These are phyloP conservation scores for Gephyroberyx darwinii DNA, from an alignment of 2,797 vertebrate genomes.

Conservation along the genomic window DNA sequence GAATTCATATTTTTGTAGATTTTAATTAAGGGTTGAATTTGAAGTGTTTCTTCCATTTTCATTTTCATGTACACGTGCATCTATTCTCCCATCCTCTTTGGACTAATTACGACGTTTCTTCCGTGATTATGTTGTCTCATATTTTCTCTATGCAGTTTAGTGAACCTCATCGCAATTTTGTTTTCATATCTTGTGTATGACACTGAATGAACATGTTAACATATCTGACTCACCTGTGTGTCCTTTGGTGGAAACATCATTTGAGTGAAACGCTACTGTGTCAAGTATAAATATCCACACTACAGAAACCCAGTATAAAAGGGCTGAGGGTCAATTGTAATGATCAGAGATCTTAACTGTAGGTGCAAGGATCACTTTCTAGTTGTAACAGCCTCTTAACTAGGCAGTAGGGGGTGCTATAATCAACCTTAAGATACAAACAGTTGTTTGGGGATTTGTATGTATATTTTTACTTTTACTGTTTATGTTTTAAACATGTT, in stretches of 20 bases:
- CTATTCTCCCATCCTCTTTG: neutral
- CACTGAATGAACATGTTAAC: constrained; percentile 3
- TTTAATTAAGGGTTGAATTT: constrained; percentile 43
- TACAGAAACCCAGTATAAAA: neutral
- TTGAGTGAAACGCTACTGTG: neutral
- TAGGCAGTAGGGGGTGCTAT: constrained; percentile 58
- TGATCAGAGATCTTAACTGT: neutral
- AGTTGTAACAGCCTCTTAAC: neutral
- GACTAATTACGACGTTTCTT: constrained; percentile 1
- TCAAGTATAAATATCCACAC: neutral
- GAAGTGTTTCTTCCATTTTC: neutral
- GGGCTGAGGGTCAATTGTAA: neutral
- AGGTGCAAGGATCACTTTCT: neutral
- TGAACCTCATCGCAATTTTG: neutral
- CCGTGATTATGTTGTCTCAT: constrained; percentile 22
- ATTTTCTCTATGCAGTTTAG: constrained; percentile 9
- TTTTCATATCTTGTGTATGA: constrained; percentile 2
- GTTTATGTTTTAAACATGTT: constrained; percentile 1
- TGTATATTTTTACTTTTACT: too few species aligned
- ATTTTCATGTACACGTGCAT: neutral
- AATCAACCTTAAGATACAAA: constrained; percentile 14
- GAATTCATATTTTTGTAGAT: constrained; percentile 11
- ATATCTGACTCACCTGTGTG: neutral
- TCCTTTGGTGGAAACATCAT: neutral
- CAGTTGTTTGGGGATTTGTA: neutral